Conservation (phyloP, 2,113 vertebrate genomes). For the Burhinus bistriatus region DNA sequence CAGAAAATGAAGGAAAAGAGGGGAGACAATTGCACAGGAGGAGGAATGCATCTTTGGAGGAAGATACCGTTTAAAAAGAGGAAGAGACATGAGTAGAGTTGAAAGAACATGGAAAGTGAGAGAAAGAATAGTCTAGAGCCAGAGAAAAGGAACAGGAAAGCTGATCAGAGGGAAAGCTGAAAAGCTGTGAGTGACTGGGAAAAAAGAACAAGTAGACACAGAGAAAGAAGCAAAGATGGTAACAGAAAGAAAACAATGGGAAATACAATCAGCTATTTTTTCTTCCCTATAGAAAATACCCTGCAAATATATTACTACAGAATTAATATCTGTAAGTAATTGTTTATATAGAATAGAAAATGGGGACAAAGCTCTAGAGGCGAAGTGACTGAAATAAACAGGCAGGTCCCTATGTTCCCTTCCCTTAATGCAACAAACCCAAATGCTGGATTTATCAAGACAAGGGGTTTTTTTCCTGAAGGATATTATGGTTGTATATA, state of each 20-base stretch:
- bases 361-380: neutral
- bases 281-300: neutral
- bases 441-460: neutral
- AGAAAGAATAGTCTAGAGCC: neutral
- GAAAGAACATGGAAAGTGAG: neutral
- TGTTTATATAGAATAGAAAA: neutral
- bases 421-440: neutral
- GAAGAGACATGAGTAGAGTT: neutral
- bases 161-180: slow-evolving; percentile 42
- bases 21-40: neutral
- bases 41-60: neutral
- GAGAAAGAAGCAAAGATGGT: neutral
- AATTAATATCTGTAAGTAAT: neutral
- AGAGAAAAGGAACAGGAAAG: slow-evolving; percentile 37
- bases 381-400: neutral
- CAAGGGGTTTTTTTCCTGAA: neutral
- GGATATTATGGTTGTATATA: neutral
- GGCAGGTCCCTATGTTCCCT: neutral
- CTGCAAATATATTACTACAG: neutral
- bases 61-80: neutral
- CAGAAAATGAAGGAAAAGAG: neutral
- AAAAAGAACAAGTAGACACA: neutral
- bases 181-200: slow-evolving; percentile 33
- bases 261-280: slow-evolving; percentile 14
- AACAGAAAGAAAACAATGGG: slow-evolving; percentile 23